phyloP scores from a whole-genome alignment of 2,797 vertebrate genomes.

The Huso huso region DNA sequence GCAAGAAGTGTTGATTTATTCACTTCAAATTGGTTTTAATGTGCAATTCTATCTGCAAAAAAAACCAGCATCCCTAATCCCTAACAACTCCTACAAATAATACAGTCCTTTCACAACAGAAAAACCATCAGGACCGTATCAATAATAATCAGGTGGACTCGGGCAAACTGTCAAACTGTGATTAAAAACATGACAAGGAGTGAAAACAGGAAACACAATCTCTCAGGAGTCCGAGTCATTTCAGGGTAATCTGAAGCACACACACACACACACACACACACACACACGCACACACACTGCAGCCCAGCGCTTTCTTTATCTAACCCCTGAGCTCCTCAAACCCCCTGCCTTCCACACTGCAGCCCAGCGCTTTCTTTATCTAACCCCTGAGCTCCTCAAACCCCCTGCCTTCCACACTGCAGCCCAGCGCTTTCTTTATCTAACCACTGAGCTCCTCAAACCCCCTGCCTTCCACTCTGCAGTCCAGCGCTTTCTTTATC shows the following conservation, averaged over 20 bases:
- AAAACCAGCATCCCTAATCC: no score
- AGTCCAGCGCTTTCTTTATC: background rate
- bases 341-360: conserved; percentile 32
- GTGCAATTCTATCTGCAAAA: no score
- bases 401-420: background rate
- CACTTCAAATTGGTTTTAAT: no score
- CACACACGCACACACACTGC: conserved; percentile 18
- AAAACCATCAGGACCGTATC: no score
- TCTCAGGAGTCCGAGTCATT: no score
- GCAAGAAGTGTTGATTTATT: no score
- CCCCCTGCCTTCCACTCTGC: background rate
- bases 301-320: conserved; percentile 9
- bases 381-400: conserved; percentile 19
- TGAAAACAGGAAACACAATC: no score
- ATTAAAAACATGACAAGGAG: no score
- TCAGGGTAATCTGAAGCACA: conserved; percentile 39
- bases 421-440: background rate
- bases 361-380: conserved; percentile 26
- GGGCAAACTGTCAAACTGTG: no score
- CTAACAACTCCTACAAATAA: no score
- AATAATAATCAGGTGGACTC: no score
- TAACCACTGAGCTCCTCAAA: background rate
- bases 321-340: conserved; percentile 34
- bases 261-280: conserved; percentile 34
- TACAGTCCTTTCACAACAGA: no score